Evolutionary conservation across 2,888 invertebrate genomes (phyloP).

Genomic region (Tipula vernalis): DNA sequence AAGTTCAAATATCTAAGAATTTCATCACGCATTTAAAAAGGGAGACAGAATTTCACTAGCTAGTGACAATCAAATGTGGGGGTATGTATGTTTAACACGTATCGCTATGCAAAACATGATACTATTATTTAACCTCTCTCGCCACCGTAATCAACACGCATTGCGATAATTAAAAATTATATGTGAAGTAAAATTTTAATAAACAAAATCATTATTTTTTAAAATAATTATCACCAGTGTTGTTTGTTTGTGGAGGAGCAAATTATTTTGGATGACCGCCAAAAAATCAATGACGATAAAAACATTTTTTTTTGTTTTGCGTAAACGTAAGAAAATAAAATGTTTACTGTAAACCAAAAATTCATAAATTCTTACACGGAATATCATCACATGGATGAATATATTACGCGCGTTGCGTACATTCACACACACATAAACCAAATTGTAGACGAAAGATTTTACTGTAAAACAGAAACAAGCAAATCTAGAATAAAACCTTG

Average conservation of each 20-base stretch:
- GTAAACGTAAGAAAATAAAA: background rate
- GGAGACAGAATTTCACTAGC: background rate
- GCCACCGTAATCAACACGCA: background rate
- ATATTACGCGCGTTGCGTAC: background rate
- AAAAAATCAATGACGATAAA: background rate
- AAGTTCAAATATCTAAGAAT: background rate
- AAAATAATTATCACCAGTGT: background rate
- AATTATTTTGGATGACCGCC: background rate
- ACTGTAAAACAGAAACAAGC: background rate
- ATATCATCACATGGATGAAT: background rate
- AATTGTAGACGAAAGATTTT: background rate
- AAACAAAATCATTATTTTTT: background rate
- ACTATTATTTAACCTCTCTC: background rate
- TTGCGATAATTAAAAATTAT: background rate
- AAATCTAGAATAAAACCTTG: background rate
- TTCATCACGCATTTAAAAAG: background rate
- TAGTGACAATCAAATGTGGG: background rate
- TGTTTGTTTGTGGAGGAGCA: background rate
- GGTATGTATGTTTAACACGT: background rate
- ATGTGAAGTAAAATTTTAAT: background rate
- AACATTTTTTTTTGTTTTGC: background rate
- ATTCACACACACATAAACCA: background rate
- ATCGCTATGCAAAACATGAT: background rate
- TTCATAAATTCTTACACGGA: background rate
- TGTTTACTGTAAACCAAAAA: background rate